Conservation (phyloP, 92 coral and sea anemone species). For the Epizoanthus scotinus region DNA sequence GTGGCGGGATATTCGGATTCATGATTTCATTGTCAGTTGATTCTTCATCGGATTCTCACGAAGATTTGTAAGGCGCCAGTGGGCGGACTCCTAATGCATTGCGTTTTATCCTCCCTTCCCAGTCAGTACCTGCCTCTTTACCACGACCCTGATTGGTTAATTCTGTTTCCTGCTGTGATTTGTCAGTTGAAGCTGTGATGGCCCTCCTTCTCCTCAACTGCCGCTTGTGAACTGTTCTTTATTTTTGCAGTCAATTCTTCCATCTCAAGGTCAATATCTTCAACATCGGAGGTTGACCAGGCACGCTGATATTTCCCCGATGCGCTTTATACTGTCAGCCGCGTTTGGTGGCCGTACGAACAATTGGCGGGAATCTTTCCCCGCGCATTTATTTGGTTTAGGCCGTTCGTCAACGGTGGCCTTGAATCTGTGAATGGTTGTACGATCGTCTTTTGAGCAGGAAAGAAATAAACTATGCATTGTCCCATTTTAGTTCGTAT, state of each 20-base stretch:
- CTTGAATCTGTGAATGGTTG: not conserved
- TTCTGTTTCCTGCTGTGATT: not conserved
- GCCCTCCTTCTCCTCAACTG: not conserved
- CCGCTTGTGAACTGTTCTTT: not conserved
- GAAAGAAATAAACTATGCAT: conserved; percentile 23
- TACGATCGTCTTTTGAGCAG: not conserved
- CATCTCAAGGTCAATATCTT: not conserved
- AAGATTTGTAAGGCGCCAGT: conserved; percentile 19
- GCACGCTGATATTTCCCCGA: not conserved
- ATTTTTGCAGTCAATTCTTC: not conserved
- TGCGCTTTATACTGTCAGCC: not conserved
- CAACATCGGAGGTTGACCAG: conserved; percentile 11
- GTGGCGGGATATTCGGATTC: not conserved
- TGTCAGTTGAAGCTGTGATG: not conserved
- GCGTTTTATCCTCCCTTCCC: not conserved
- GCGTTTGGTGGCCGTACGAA: not conserved
- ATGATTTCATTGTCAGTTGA: conserved; percentile 15
- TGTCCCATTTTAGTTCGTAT: conserved; percentile 21
- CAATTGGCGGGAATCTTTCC: not conserved
- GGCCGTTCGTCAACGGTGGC: conserved; percentile 3
- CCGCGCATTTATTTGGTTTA: not conserved
- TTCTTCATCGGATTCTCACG: conserved; percentile 23
- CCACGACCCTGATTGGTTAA: not conserved
- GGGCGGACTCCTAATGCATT: not conserved
- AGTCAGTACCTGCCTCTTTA: too few species aligned